Evolutionary conservation across 2,113 vertebrate species (phyloP).

Genomic region (Cisticola juncidis): DNA sequence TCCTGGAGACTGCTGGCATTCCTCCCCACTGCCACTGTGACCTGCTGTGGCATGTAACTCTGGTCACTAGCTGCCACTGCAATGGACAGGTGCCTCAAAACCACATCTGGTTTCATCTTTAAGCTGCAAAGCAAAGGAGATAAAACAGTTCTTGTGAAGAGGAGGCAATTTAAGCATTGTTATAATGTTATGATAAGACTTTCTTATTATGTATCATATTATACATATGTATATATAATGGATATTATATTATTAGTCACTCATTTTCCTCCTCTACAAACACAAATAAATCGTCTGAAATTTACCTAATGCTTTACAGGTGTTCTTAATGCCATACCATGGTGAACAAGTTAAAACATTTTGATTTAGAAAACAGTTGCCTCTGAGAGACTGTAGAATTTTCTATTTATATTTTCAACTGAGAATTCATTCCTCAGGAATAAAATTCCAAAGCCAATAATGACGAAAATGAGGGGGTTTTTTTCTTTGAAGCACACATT

Average conservation of each 20-base stretch:
- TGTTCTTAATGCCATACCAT: background rate
- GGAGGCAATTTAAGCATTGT: no score
- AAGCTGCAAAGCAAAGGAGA: slow-evolving; percentile 76
- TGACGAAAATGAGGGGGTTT: background rate
- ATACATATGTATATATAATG: background rate
- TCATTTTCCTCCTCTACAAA: background rate
- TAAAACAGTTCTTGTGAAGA: background rate
- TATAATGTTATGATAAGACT: no score
- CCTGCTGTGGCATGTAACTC: slow-evolving; percentile 98
- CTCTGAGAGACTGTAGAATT: background rate
- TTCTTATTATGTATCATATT: background rate
- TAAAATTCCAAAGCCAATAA: background rate
- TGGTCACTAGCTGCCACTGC: slow-evolving; percentile 93
- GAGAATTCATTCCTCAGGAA: background rate
- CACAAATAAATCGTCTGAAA: background rate
- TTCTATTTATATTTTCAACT: background rate
- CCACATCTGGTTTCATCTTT: slow-evolving; percentile 94
- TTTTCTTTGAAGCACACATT: background rate
- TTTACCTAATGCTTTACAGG: background rate
- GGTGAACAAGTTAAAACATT: background rate
- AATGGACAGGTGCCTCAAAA: slow-evolving; percentile 90
- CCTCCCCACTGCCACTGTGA: slow-evolving; percentile 91
- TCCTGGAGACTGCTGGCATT: slow-evolving; percentile 88
- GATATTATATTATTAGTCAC: background rate
- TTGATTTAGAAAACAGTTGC: background rate